A percentile compares a stretch with the other conserved stretches of the same genome.
These are phyloP conservation scores for Ardeotis arabs DNA, from an alignment of 2,113 vertebrate species.

Conservation along the genomic window DNA sequence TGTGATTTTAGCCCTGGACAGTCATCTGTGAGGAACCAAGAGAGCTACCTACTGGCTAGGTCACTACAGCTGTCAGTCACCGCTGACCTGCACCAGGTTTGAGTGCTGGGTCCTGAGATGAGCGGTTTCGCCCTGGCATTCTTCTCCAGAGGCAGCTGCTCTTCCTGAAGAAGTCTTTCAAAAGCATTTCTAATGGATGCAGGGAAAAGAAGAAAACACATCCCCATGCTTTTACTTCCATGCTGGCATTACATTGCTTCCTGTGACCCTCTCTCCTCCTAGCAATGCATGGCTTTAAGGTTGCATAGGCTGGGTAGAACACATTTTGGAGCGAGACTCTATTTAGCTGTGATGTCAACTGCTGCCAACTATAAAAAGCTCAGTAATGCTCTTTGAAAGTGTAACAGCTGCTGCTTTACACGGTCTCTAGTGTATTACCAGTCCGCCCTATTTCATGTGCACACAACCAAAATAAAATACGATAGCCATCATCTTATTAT, in stretches of 20 bases:
- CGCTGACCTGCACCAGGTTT: background rate
- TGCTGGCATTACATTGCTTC: background rate
- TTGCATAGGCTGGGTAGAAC: background rate
- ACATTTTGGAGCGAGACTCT: conserved; percentile 30
- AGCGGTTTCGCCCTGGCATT: background rate
- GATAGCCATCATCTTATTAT: conserved; percentile 10
- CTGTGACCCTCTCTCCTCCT: background rate
- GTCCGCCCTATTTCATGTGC: conserved; percentile 17
- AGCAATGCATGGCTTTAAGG: background rate
- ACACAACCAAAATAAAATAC: conserved; percentile 39
- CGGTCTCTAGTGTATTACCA: conserved; percentile 32
- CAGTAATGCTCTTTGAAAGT: conserved; percentile 55
- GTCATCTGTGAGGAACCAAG: background rate
- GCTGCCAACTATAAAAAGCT: conserved; percentile 64
- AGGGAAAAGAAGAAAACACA: background rate
- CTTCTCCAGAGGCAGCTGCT: background rate
- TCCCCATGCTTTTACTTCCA: background rate
- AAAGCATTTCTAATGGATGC: background rate
- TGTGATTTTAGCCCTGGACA: background rate
- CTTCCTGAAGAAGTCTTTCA: background rate
- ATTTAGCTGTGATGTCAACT: conserved; percentile 39
- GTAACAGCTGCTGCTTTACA: conserved; percentile 51
- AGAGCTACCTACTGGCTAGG: background rate
- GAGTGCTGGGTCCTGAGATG: background rate
- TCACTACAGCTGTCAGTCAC: background rate